Base-by-base conservation (phyloP, 2,113 vertebrate species). In the Sarotherodon lohbergeri region DNA sequence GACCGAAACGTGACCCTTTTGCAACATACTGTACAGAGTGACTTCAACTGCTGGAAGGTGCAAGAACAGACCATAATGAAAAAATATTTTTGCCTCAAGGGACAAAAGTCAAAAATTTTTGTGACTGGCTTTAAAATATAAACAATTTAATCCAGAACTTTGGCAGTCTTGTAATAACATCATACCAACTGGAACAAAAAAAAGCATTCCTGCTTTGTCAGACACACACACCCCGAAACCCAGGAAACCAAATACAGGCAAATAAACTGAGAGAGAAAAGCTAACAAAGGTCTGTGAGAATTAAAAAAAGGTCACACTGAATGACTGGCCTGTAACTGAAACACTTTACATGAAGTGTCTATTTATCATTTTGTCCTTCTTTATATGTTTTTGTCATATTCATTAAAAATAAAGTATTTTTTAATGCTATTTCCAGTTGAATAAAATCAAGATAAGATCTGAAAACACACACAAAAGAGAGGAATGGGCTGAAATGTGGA, bases 191-290 rank as follows among this genome's bases (percentile, higher is more conserved):
- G 73, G 84, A 87, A 89, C 22, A 90, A 63, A 57, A 83, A 71
- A 85, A 43, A 63, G 34, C 14, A 43, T 39, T 68, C 73, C 43
- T 27, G 36, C n/a, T 52, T 34, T 80, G 27, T 27, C 34, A 56
- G 5, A 71, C 16, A 80, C 48, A 32, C 43, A 79, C 43, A 54
- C 32, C 81, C 91, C 34, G 82, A 94, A 96, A 92, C 93, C 93
- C 81, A 84, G 92, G 92, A 95, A 95, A 96, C 91, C 90, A 93
- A 95, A 95, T 86, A 90, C 79, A 95, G 41, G 9, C 57, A 95
- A 93, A 93, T 89, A 93, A 91, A 94, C 9, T 9, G 19, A 80
- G 13, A 27, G 7, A 82, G 57, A 68, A 90, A 88, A 87, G 59
- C 71, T 66, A 87, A 94, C 84, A 85, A 86, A 86, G 7, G 36